Base-by-base conservation (phyloP, 2,797 vertebrate species). In the Typhlichthys eigenmanni region DNA sequence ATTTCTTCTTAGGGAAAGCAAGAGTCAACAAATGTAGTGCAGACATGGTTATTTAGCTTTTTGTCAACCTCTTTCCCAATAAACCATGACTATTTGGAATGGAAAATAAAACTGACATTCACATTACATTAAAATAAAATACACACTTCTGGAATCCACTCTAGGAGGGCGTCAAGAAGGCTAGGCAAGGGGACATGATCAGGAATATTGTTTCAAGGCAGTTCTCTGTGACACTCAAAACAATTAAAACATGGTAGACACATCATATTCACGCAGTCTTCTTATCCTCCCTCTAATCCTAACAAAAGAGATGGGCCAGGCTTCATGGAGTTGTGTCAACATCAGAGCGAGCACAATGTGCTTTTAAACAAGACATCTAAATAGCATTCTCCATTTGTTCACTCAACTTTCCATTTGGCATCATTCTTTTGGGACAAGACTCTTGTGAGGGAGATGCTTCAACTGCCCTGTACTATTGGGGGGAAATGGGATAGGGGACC, bases 61-160 rank as follows among this genome's bases (percentile, higher is more conserved):
- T 79, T 84, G 68, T 83, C 83, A 70, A 61, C 76, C 76, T 68
- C 71, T 75, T 81, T 75, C 77, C 85, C 79, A 72, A 78, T 76
- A 78, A 88, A 87, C 69, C 88, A 92, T 90, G 90, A 88, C 91
- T 87, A 87, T 91, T 89, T 91, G 87, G 85, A 91, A 88, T 84
- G 78, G 24, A 54, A 63, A 72, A 62, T 64, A 63, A 59, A 66
- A 62, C 47, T 72, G 74, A 79, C 83, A 80, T 92, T 93, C 91
- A 93, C 91, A 92, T 93, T 92, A 89, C 78, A 85, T 67, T 67
- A 81, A 82, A 65, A 48, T 34, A 51, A 47, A 75, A 76, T 81
- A 78, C 77, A 84, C 71, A 75, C 68, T 57, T 62, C 68, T 67
- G 66, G 65, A 72, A 81, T 82, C 79, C 74, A 82, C 81, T 80